phyloP scores from a whole-genome alignment of 2,113 vertebrate species.

The Procapra przewalskii region DNA sequence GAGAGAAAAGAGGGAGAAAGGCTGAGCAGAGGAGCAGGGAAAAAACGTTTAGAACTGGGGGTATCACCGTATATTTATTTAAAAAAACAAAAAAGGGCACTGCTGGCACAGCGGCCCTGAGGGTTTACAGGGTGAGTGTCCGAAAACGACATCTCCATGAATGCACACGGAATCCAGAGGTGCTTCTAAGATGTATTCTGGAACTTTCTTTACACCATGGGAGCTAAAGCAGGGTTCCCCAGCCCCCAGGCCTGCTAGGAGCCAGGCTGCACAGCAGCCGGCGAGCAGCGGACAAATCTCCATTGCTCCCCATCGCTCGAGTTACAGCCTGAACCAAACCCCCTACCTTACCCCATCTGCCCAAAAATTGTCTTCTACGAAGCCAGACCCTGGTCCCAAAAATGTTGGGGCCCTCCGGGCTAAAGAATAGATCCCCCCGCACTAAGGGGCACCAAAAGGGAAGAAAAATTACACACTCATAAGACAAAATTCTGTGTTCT shows the following conservation, averaged over 20 bases:
- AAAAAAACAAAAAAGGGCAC: background rate
- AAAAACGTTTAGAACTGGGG: background rate
- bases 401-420: background rate
- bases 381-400: background rate
- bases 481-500: background rate
- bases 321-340: background rate
- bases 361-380: background rate
- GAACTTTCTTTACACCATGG: background rate
- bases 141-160: background rate
- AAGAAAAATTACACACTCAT: background rate
- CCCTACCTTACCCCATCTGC: background rate
- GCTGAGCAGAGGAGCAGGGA: background rate
- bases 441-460: background rate
- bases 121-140: background rate
- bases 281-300: background rate
- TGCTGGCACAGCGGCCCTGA: accelerated
- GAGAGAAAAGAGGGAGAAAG: background rate
- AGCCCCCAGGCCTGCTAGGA: background rate
- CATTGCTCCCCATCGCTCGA: background rate
- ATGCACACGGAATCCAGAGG: background rate
- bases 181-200: background rate
- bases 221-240: background rate
- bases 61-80: background rate
- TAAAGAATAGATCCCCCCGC: background rate
- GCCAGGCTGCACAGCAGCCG: background rate